Percentiles rank a stretch among this genome's conserved stretches.
Evolutionary conservation across 2,888 invertebrate species (phyloP).

Genomic region (Liodrosophila aerea): DNA sequence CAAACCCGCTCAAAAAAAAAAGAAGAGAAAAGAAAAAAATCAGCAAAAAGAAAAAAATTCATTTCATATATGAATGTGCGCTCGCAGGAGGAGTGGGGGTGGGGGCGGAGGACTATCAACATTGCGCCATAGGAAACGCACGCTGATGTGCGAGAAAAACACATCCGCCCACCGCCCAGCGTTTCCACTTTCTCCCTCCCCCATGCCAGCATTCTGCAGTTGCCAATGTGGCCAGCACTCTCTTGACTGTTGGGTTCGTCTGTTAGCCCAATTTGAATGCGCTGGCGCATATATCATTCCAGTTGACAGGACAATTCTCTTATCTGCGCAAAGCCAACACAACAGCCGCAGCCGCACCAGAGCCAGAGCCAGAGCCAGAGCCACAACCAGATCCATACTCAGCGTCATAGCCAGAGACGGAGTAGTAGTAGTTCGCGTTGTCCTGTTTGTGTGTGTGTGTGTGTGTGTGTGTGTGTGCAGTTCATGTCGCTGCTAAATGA

Average conservation of each 20-base stretch:
- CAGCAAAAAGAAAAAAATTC: conserved; percentile 53
- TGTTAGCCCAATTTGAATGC: conserved; percentile 83
- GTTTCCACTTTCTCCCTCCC: conserved; percentile 17
- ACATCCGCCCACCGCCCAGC: conserved; percentile 61
- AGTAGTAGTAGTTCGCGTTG: conserved; percentile 14
- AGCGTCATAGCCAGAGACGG: conserved; percentile 3
- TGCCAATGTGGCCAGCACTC: conserved; percentile 3
- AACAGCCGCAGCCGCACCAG: conserved; percentile 70
- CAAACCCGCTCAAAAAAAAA: conserved; percentile 56
- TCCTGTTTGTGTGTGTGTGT: conserved; percentile 28
- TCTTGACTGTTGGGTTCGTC: conserved; percentile 57
- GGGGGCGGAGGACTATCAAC: conserved; percentile 61
- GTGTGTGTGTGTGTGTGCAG: conserved; percentile 38
- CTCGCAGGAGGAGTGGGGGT: conserved; percentile 9
- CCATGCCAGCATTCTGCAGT: conserved; percentile 17
- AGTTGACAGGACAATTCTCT: conserved; percentile 88
- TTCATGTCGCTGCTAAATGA: conserved; percentile 57
- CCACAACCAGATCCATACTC: conserved; percentile 25
- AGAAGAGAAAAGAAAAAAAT: conserved; percentile 34
- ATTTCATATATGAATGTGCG: conserved; percentile 38
- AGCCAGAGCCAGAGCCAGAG: conserved; percentile 12
- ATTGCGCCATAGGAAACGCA: conserved; percentile 73
- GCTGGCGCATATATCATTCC: conserved; percentile 86
- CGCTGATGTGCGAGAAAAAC: conserved; percentile 77
- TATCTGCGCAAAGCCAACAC: conserved; percentile 84